Base-by-base conservation (phyloP, 2,797 vertebrate genomes). In the Cuculus canorus region DNA sequence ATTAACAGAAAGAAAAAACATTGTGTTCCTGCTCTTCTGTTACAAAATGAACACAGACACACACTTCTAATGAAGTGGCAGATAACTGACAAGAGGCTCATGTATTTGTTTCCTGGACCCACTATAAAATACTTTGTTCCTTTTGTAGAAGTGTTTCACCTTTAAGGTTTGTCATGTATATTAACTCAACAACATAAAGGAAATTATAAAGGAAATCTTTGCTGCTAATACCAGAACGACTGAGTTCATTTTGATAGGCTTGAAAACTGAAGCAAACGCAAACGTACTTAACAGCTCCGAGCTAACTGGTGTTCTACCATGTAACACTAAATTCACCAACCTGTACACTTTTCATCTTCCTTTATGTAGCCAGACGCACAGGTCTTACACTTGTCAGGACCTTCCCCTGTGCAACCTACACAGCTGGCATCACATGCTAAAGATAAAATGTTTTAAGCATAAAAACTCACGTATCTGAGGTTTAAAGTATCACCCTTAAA, bases 401-500 rank as follows among this genome's bases (percentile, higher is more conserved):
- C 99, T 33, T 98, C 97, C 28, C 98, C 99, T 3, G 97, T 98
- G 97, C 99, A 99, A 65, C 98, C 98, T 5, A 96, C 47, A 52
- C 99, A 99, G 45, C 97, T 98, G 41, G 88, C 60, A 85, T 99
- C 98, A 95, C 99, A 99, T 7, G 95, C 99, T 99, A 60, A 84
- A 90, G 85, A 45, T 2, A 78, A 72, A 86, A 25, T 18, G 89
- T 86, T 89, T 76, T 9, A 68, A 86, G n/a, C 21, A 56, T 33
- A 2, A 91, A 79, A 79, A 56, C 1, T 6, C 3, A 18, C 5
- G 0, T 18, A 83, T 59, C 7, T 43, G 10, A 65, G 4, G 5
- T 77, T 80, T 86, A 37, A 96, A 88, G 65, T 11, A 78, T 21
- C 10, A 63, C 22, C 47, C 22, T 39, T 64, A 16, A 61, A 93